Conservation (phyloP, 1,140 invertebrate genomes). For the Mya arenaria region DNA sequence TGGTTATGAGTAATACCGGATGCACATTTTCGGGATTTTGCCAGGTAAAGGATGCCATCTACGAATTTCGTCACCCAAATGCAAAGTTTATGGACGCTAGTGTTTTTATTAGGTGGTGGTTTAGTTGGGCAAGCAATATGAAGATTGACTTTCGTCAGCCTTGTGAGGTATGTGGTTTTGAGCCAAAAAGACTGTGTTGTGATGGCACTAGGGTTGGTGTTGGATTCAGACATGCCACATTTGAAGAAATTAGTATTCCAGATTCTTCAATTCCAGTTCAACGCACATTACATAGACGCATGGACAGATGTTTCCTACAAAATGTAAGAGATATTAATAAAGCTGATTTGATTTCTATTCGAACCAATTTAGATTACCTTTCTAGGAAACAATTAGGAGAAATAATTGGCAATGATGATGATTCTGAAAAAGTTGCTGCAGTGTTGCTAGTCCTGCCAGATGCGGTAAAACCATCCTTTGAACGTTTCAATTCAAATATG, state of each 20-base stretch:
- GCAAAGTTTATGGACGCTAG: slow-evolving; percentile 43
- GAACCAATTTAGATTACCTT: background rate
- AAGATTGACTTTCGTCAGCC: slow-evolving; percentile 52
- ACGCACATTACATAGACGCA: slow-evolving; percentile 26
- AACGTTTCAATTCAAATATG: background rate
- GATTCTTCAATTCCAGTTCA: background rate
- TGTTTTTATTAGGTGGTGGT: slow-evolving; percentile 51
- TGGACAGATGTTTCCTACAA: slow-evolving; percentile 38
- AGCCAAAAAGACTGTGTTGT: slow-evolving; percentile 51
- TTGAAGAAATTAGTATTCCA: slow-evolving; percentile 32
- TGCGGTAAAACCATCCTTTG: background rate
- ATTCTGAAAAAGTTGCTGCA: too few species aligned
- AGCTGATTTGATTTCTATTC: background rate
- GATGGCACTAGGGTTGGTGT: slow-evolving; percentile 59
- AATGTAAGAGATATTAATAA: background rate
- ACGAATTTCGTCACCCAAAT: slow-evolving; percentile 6
- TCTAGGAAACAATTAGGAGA: background rate
- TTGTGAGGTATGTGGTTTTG: slow-evolving; percentile 32
- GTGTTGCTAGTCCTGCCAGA: too few species aligned
- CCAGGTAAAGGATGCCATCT: background rate
- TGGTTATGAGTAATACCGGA: slow-evolving; percentile 26
- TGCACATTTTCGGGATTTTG: slow-evolving; percentile 51
- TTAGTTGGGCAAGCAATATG: slow-evolving; percentile 49
- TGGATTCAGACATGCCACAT: slow-evolving; percentile 50
- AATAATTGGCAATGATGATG: too few species aligned